Base-by-base conservation (phyloP, 1,140 invertebrate species). In the Lineus longissimus region DNA sequence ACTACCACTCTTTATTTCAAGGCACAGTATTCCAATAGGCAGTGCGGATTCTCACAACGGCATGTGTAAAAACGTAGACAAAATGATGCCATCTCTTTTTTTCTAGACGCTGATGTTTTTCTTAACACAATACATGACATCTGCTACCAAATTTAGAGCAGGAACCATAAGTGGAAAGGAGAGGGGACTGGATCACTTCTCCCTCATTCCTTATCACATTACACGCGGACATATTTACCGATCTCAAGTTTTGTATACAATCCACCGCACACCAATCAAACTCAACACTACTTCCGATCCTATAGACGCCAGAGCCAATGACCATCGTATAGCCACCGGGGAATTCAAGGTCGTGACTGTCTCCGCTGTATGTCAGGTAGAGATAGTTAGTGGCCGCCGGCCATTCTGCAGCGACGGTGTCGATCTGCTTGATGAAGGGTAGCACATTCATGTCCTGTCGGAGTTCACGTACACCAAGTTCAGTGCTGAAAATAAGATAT, bases 221-320 rank as follows among this genome's bases (percentile, higher is more conserved):
- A 27, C 59, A 63, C 11, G 19, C 29, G 11, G 2, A 61, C 25
- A 25, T 9, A 87, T 0, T 88, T 51, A 97, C 86, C 69, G 91
- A 90, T 69, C 92, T 86, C 17, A 99, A 79, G 80, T 98, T 94
- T 61, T 90, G 84, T 30, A 99, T 85, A 79, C 96, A 99, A 30
- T 95, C 93, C 11, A 99, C 97, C 43, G 96, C 95, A 81, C 97
- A 99, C 91, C 95, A 99, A 83, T 99, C 97, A 82, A 99, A 99
- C 83, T 99, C 97, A 0, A 99, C 97, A 1, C 95, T 98, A 73
- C 94, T 97, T 2, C 97, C 97, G 68, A 99, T 99, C 61, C 97
- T 86, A 77, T 99, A 99, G 0, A 99, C 97, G 1, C 97, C 97
- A 19, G 96, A 99, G 17, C 97, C 87, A 36, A 88, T 72, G 2